A percentile compares a stretch with the other conserved stretches of the same genome.
phyloP scores from a whole-genome alignment of 2,888 invertebrate species.

The Leptopilina drosophilae region DNA sequence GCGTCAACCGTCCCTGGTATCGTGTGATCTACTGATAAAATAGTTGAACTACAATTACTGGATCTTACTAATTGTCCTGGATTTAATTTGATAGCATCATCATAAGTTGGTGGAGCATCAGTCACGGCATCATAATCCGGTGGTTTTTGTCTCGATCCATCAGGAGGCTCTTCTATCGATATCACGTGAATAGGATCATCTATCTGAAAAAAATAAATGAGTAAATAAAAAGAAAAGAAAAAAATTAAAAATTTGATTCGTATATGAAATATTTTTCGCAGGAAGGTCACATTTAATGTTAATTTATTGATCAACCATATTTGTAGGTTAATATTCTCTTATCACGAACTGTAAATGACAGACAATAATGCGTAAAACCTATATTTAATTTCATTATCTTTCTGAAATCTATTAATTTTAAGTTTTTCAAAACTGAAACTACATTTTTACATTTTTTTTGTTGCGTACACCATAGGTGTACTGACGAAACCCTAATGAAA shows the following conservation, averaged over 20 bases:
- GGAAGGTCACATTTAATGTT: not conserved
- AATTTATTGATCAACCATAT: not conserved
- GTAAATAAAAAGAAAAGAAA: not conserved
- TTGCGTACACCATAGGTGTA: too few species aligned
- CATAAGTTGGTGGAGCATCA: constrained; percentile 84
- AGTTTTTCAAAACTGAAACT: too few species aligned
- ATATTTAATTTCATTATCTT: not conserved
- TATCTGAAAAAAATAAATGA: constrained; percentile 78
- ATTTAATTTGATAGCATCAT: constrained; percentile 85
- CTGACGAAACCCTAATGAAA: too few species aligned
- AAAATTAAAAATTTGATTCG: not conserved
- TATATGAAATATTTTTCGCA: not conserved
- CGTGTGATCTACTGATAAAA: constrained; percentile 58
- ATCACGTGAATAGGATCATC: constrained; percentile 84
- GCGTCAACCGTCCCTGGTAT: constrained; percentile 61
- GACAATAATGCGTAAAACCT: not conserved
- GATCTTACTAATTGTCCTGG: constrained; percentile 78
- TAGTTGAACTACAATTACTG: constrained; percentile 59
- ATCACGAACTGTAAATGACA: not conserved
- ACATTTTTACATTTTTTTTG: too few species aligned
- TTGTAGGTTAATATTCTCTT: constrained; percentile 1
- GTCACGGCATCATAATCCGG: constrained; percentile 86
- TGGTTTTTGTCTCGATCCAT: constrained; percentile 83
- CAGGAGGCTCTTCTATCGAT: constrained; percentile 79
- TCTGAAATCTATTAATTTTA: not conserved